Conservation (phyloP, 2,888 invertebrate genomes). For the Eristalinus aeneus region DNA sequence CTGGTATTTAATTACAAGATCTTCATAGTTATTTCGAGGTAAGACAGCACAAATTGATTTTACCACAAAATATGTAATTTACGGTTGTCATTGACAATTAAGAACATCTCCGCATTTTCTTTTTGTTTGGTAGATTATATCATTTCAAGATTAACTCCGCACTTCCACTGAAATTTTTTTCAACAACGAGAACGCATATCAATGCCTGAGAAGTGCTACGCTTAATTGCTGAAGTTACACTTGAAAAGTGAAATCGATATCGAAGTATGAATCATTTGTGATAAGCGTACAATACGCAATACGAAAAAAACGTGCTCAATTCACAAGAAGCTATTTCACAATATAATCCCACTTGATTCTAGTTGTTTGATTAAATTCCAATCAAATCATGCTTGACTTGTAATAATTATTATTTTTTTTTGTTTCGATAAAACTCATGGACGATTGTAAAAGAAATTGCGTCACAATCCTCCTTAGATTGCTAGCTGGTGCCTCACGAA, state of each 20-base stretch:
- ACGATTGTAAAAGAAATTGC: neutral
- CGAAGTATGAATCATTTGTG: neutral
- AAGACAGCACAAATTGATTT: too few species aligned
- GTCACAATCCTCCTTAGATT: neutral
- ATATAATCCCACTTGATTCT: neutral
- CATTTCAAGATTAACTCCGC: neutral
- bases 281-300: neutral
- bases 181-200: neutral
- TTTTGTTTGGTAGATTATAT: too few species aligned
- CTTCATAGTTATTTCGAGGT: too few species aligned
- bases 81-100: too few species aligned
- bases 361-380: neutral
- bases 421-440: neutral
- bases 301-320: neutral
- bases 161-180: neutral
- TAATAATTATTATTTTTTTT: neutral
- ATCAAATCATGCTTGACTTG: neutral
- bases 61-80: too few species aligned
- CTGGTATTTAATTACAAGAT: too few species aligned
- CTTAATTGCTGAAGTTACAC: neutral
- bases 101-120: too few species aligned
- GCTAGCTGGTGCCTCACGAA: neutral
- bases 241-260: neutral
- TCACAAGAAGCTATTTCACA: conserved; percentile 30
- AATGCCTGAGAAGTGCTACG: neutral